Evolutionary conservation across 1,140 invertebrate species (phyloP), one percentile per base, ranked within the genome.

Genomic region (Formica exsecta): DNA sequence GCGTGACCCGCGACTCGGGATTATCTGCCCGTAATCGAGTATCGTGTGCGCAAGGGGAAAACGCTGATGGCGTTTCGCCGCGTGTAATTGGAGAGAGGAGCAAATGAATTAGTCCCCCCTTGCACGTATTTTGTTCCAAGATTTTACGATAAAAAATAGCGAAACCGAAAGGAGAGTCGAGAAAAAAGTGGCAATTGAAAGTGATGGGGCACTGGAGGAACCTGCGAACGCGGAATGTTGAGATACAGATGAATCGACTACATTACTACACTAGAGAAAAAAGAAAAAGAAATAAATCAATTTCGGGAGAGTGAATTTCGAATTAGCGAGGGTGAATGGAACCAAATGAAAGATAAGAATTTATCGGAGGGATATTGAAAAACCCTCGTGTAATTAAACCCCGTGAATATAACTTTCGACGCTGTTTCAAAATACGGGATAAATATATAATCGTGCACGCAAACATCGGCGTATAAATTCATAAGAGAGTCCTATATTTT

Each of bases 161-260:
- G 44, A 38, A 11, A 32, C 38, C 38, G 44, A 48, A 19, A 79
- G 25, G 74, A n/a, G 11, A 13, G 16, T 1, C 9, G 16, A 19
- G 22, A 51, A 79, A 13, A 54, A 57, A 36, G 25, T 16, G 11
- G 11, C 79, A 2, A 83, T 83, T 83, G 54, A 44, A 73, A 83
- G 66, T 61, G 29, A 83, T 62, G 79, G 48, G 19, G 54, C 79
- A 83, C 66, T 9, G 19, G 79, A 83, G 68, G n/a, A 32, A 59
- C 16, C 36, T 13, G 36, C 65, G 36, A 6, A 22, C 59, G 75
- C 25, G 32, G 8, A 22, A 36, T 9, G 16, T 29, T 44, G 61
- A 48, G 38, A 77, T 77, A 44, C n/a, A 16, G 16, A 51, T 3
- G n/a, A 68, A 44, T 9, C 9, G 25, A 11, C 29, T 51, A 3